Conservation (phyloP, 92 coral and sea anemone genomes). For the Actinostola sp. region DNA sequence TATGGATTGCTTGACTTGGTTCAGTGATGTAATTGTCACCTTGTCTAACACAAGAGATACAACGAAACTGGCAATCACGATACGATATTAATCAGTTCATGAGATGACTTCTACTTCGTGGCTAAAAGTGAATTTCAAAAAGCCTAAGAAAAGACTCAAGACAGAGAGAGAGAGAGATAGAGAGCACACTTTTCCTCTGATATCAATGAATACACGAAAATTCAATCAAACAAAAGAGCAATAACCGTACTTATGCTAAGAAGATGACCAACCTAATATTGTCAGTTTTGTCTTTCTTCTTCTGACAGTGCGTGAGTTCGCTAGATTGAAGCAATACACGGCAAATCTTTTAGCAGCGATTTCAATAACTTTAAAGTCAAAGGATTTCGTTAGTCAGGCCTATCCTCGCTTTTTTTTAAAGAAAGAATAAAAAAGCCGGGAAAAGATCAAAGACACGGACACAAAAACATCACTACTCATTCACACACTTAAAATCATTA, state of each 20-base stretch:
- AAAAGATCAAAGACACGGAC: conserved; percentile 10
- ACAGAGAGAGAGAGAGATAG: too few relatives aligned
- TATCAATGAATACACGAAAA: neutral
- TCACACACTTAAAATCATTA: conserved; percentile 20
- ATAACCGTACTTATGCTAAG: neutral
- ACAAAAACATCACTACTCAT: conserved; percentile 3
- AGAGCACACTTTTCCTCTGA: conserved; percentile 8
- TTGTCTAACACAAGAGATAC: neutral
- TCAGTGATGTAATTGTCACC: too few relatives aligned
- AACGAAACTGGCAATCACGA: too few relatives aligned
- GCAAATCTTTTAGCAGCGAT: too few relatives aligned
- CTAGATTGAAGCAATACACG: neutral
- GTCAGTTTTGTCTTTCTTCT: neutral
- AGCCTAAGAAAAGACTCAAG: conserved; percentile 2
- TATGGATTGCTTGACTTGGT: too few relatives aligned
- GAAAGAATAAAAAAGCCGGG: neutral
- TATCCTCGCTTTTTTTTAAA: neutral
- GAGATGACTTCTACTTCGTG: neutral
- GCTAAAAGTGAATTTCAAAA: neutral
- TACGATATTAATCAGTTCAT: neutral
- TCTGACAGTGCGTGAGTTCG: neutral
- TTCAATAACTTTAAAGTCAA: too few relatives aligned
- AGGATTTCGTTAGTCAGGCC: neutral
- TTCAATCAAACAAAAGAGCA: neutral
- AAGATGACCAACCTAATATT: neutral